A percentile compares a stretch with the other conserved stretches of the same genome.
These are phyloP conservation scores for Phymatocera aterrima DNA, from an alignment of 2,888 invertebrate genomes.

Conservation along the genomic window DNA sequence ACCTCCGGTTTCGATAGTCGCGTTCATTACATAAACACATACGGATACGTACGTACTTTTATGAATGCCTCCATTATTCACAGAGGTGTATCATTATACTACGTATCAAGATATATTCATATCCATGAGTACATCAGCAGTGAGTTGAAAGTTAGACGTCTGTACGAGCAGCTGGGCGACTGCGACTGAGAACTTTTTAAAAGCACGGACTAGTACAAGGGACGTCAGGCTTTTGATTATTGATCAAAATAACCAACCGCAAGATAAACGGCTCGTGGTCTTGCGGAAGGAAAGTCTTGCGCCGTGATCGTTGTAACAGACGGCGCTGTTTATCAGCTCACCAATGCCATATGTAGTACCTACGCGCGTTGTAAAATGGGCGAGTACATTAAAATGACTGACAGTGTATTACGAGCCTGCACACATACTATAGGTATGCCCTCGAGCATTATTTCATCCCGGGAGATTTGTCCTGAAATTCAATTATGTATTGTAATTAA, in stretches of 20 bases:
- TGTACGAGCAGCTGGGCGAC: background rate
- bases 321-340: background rate
- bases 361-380: slow-evolving; percentile 32
- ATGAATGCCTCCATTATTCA: slow-evolving; percentile 23
- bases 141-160: slow-evolving; percentile 28
- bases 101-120: slow-evolving; percentile 22
- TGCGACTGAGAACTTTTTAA: slow-evolving; percentile 21
- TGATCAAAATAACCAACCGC: slow-evolving; percentile 20
- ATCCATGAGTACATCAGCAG: slow-evolving; percentile 23
- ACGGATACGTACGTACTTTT: background rate
- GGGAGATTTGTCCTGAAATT: slow-evolving; percentile 14
- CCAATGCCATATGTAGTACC: no score
- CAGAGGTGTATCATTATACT: slow-evolving; percentile 7
- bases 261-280: slow-evolving; percentile 27
- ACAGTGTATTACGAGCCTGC: slow-evolving; percentile 24
- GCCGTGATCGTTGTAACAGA: slow-evolving; percentile 16
- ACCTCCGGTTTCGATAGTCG: background rate
- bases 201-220: no score
- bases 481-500: slow-evolving; percentile 27
- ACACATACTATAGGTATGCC: background rate
- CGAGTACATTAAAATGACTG: slow-evolving; percentile 35
- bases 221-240: slow-evolving; percentile 32
- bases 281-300: slow-evolving; percentile 43
- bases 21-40: no score
- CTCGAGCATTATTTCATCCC: background rate